Conservation (phyloP, 2,797 vertebrate genomes). For the Petrocephalus sullivani region DNA sequence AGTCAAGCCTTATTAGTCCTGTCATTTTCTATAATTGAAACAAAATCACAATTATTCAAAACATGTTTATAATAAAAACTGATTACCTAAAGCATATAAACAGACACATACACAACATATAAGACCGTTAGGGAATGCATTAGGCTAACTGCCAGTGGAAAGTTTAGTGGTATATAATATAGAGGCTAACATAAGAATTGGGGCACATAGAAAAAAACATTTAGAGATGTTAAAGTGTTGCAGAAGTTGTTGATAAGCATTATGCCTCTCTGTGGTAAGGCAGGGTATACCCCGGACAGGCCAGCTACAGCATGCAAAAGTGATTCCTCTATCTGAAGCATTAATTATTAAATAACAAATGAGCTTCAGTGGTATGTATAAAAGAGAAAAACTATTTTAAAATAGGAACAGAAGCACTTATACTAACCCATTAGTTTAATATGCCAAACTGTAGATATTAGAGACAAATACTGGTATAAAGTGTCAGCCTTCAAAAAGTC, state of each 20-base stretch:
- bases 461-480: background rate
- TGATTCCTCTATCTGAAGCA: background rate
- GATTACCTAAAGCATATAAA: slow-evolving; percentile 2
- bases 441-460: background rate
- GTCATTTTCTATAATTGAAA: background rate
- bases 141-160: slow-evolving; percentile 10
- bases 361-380: background rate
- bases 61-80: background rate
- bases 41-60: background rate
- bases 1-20: background rate
- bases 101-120: background rate
- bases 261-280: background rate
- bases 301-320: background rate
- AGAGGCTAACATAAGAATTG: background rate
- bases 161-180: slow-evolving; percentile 1
- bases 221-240: background rate
- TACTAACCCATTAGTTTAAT: background rate
- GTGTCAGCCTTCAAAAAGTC: background rate
- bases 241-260: background rate
- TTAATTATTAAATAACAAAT: background rate
- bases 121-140: background rate
- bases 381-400: background rate
- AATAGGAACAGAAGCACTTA: background rate
- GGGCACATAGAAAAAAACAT: background rate
- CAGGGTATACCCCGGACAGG: background rate